Conservation (phyloP, 2,113 vertebrate genomes). For the Callorhinus ursinus region DNA sequence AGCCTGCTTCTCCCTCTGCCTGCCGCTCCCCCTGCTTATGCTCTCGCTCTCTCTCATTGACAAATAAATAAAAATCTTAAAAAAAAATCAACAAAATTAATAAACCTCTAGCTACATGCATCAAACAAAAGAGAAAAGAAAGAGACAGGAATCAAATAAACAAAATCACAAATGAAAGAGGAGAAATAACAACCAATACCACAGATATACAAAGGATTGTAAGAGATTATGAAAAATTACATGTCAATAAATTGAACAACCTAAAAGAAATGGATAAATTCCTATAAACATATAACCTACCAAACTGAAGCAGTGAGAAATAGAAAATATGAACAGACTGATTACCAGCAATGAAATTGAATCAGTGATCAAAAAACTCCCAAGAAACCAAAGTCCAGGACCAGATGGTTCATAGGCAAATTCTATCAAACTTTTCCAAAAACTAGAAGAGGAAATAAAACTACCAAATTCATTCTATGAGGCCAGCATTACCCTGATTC, state of each 20-base stretch:
- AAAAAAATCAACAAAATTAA: neutral
- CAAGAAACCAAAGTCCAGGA: neutral
- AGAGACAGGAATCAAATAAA: neutral
- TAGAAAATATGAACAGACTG: neutral
- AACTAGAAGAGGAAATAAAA: neutral
- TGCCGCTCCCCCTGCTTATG: too few relatives aligned
- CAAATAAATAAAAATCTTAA: too few relatives aligned
- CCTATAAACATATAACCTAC: neutral
- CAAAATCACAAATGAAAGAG: neutral
- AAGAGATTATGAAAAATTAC: neutral
- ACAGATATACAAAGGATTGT: neutral
- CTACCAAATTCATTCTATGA: neutral
- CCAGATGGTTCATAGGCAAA: neutral
- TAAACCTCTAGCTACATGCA: neutral
- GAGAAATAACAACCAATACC: neutral
- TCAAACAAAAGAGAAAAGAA: neutral
- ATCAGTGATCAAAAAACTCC: neutral
- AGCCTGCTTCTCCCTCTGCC: too few relatives aligned
- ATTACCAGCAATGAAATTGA: neutral
- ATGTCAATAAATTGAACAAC: neutral
- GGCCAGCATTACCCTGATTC: neutral
- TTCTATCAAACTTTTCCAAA: neutral
- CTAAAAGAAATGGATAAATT: neutral
- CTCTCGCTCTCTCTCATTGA: too few relatives aligned
- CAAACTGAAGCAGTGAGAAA: neutral